Evolutionary conservation across 2,797 vertebrate genomes (phyloP), one percentile per base, ranked within the genome.

Genomic region (Malurus splendens): DNA sequence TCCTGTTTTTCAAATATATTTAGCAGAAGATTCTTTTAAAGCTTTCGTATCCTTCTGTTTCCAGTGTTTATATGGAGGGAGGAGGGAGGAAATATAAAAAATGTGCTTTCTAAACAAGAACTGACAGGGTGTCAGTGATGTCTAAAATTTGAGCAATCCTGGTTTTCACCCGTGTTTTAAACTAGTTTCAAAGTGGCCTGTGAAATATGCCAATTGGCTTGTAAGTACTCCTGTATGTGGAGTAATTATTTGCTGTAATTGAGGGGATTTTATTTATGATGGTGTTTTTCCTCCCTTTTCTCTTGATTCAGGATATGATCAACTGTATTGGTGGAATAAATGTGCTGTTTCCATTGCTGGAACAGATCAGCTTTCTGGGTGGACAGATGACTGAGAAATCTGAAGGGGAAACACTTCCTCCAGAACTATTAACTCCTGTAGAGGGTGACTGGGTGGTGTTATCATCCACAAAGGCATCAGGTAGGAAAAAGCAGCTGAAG

Each of bases 291-390:
- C 14, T 81, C 22, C 20, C 19, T 52, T 89, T 90, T 73, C 12
- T 89, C 41, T 82, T 66, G 47, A 14, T 90, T 82, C 94, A 99
- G 99, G 99, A 99, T 87, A 97, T 99, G 97, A 98, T 99, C 93
- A 99, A 99, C 94, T 99, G 98, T 67, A 98, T 99, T 61, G 99
- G 99, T 51, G 99, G 99, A 36, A 84, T 99, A 59, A 98, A 98
- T 39, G 98, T 98, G 68, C 96, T 99, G 27, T 98, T 99, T 89
- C 99, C 99, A 3, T 47, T 99, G 27, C 94, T 99, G 97, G 99
- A 99, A 94, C 99, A 99, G 97, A 95, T 99, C 90, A 96, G 97
- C 83, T 92, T 97, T 79, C 88, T 98, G 82, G 97, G 97, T 97
- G 54, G 96, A 96, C 96, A 91, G 13, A 56, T 91, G 24, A 55